Conservation (phyloP, 37 sponge, comb jelly and placozoan genomes). For the Beroe ovata region DNA sequence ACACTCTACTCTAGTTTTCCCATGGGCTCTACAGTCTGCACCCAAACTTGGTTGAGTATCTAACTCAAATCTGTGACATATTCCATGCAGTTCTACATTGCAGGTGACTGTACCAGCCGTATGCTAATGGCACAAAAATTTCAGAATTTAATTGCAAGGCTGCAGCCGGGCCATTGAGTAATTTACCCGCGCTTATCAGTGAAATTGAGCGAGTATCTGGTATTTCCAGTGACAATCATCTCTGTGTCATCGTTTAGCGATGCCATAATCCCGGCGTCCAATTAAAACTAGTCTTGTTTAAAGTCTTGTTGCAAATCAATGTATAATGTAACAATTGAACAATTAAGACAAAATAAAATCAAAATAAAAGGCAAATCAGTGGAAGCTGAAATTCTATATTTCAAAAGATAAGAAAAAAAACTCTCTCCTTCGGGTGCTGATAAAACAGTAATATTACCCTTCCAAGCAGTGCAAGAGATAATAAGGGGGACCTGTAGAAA, state of each 20-base stretch:
- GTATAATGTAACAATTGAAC: neutral
- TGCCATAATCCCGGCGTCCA: neutral
- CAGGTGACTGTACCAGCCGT: too few species aligned
- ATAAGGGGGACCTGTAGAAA: too few species aligned
- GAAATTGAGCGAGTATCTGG: slow-evolving; percentile 44
- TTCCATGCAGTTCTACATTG: too few species aligned
- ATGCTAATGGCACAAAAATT: too few species aligned
- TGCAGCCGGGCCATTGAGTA: too few species aligned
- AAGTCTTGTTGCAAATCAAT: neutral
- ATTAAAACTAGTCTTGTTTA: too few species aligned
- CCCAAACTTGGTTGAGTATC: too few species aligned
- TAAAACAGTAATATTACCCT: neutral
- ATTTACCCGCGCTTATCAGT: neutral
- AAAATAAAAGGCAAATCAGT: neutral
- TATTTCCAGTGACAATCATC: slow-evolving; percentile 35
- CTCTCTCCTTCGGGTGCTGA: neutral
- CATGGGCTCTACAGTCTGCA: too few species aligned
- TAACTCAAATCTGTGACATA: too few species aligned
- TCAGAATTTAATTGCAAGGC: too few species aligned
- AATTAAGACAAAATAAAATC: neutral
- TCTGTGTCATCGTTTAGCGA: slow-evolving; percentile 59
- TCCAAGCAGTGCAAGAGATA: neutral
- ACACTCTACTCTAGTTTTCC: too few species aligned
- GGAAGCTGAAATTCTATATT: neutral
- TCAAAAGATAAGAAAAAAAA: neutral